Conservation (phyloP, 2,113 vertebrate genomes). For the Climacteris rufus region DNA sequence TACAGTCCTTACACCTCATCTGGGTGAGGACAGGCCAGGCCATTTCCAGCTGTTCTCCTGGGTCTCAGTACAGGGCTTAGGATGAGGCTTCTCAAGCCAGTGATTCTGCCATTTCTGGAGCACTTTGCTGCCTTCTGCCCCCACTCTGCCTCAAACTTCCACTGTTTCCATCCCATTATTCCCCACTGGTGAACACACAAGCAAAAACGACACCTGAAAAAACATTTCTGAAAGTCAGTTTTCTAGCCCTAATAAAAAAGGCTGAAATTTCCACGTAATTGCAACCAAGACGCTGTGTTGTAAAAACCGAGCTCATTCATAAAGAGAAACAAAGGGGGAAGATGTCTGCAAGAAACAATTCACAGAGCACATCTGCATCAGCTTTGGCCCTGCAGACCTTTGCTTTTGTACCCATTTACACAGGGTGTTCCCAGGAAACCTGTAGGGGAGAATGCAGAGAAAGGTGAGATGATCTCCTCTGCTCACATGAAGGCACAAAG, state of each 20-base stretch:
- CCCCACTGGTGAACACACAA: not conserved
- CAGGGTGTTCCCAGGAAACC: not conserved
- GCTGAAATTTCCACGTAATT: not conserved
- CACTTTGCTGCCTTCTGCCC: not conserved
- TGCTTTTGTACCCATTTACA: not conserved
- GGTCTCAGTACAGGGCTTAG: not conserved
- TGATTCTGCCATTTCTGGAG: not conserved
- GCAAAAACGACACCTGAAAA: not conserved
- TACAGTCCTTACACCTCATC: not conserved
- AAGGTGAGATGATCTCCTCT: not conserved
- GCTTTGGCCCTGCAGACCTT: not conserved
- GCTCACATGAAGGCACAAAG: not conserved
- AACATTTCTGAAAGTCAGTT: not conserved
- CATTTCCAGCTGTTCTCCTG: not conserved
- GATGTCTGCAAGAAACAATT: not conserved
- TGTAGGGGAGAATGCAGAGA: not conserved
- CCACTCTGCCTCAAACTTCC: not conserved
- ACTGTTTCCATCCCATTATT: not conserved
- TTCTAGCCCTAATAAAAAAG: not conserved
- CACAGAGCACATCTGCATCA: not conserved
- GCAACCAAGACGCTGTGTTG: not conserved
- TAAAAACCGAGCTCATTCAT: conserved; percentile 4
- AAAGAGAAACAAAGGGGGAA: not conserved
- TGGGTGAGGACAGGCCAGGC: not conserved
- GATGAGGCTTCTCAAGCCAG: not conserved